phyloP scores from a whole-genome alignment of 1,140 invertebrate species.

The Amphibalanus amphitrite region DNA sequence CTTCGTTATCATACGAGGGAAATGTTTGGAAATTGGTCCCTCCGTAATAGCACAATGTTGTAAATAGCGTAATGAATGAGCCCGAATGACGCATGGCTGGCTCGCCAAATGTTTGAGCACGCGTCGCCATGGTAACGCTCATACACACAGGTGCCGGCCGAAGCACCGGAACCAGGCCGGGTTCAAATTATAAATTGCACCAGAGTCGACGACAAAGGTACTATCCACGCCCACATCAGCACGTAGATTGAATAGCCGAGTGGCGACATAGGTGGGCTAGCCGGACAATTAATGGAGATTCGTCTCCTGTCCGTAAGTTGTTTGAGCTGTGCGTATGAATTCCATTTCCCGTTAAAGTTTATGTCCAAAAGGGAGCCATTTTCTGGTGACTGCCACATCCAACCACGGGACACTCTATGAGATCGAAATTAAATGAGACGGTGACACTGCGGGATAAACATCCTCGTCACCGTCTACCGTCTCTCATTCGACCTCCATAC shows the following conservation, averaged over 20 bases:
- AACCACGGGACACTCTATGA: no score
- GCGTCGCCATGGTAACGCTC: background rate
- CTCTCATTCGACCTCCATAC: no score
- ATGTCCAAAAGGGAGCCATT: no score
- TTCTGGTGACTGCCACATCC: no score
- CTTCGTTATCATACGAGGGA: background rate
- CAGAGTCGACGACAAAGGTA: background rate
- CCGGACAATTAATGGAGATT: no score
- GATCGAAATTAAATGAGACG: no score
- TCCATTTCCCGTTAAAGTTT: no score
- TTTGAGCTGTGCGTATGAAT: no score
- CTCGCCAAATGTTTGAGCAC: background rate
- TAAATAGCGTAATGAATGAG: conserved; percentile 2
- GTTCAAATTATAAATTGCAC: background rate
- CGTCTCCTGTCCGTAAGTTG: no score
- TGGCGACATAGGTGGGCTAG: background rate
- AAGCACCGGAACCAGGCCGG: background rate
- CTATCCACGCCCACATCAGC: background rate
- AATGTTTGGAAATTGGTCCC: background rate
- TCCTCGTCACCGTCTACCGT: no score
- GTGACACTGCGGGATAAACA: no score
- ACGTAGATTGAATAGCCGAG: background rate
- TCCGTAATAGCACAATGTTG: background rate
- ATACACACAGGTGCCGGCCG: background rate
- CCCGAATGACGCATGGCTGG: background rate